phyloP scores from a whole-genome alignment of 2,888 invertebrate genomes.

The Eristalinus aeneus region DNA sequence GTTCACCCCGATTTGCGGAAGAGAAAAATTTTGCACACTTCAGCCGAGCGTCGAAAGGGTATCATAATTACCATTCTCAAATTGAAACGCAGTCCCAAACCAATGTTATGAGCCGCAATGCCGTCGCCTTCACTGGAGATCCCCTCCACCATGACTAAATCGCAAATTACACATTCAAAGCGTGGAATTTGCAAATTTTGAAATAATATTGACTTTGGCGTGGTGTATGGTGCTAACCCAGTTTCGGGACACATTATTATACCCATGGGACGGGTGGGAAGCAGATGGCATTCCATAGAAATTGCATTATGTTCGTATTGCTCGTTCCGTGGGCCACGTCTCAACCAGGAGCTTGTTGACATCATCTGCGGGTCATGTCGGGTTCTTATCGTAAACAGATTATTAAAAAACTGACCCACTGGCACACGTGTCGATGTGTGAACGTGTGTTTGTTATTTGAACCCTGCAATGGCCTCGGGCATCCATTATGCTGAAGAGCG shows the following conservation, averaged over 20 bases:
- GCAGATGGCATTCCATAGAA: background rate
- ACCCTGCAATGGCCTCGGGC: background rate
- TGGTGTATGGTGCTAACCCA: background rate
- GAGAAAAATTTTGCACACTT: background rate
- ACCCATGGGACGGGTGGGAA: background rate
- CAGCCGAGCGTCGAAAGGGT: background rate
- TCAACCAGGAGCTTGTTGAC: constrained; percentile 3
- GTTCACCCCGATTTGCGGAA: background rate
- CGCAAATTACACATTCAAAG: constrained; percentile 18
- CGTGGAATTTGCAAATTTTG: constrained; percentile 28
- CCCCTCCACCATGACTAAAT: constrained; percentile 5
- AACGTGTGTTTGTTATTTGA: background rate
- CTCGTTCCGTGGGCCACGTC: background rate
- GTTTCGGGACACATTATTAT: background rate
- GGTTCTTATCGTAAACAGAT: constrained; percentile 3
- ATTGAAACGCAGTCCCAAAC: background rate
- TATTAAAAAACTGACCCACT: constrained; percentile 26
- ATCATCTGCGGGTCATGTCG: constrained; percentile 13
- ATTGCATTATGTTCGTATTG: background rate
- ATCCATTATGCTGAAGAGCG: background rate
- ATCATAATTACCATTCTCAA: background rate
- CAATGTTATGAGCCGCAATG: background rate
- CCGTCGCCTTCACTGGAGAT: background rate
- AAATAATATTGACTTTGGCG: constrained; percentile 19
- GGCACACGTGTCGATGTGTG: background rate